Conservation (phyloP, 2,113 vertebrate genomes). For the Ctenomys sociabilis region DNA sequence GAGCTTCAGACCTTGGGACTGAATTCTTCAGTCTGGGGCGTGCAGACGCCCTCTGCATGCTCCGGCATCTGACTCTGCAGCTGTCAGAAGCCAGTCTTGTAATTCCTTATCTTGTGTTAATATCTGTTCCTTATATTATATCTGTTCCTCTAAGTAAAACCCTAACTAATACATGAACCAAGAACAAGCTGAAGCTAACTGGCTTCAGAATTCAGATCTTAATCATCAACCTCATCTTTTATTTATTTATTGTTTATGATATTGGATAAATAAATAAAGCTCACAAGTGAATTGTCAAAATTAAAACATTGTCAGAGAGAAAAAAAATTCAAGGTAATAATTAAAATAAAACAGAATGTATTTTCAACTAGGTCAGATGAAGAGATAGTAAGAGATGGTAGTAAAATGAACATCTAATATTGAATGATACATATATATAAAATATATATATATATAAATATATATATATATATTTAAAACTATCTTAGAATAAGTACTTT, state of each 20-base stretch:
- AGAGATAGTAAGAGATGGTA: background rate
- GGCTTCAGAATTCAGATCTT: conserved; percentile 53
- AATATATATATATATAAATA: background rate
- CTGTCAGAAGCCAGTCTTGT: too few relatives aligned
- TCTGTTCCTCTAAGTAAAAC: too few relatives aligned
- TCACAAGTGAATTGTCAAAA: background rate
- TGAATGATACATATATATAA: background rate
- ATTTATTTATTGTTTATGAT: conserved; percentile 1
- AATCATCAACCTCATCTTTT: conserved; percentile 43
- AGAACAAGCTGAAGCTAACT: background rate
- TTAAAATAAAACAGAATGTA: background rate
- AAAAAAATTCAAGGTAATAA: background rate
- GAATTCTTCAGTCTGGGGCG: too few relatives aligned
- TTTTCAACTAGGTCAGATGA: background rate
- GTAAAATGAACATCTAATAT: background rate
- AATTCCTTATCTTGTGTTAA: too few relatives aligned
- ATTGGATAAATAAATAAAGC: conserved; percentile 23
- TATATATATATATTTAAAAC: background rate
- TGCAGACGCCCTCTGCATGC: too few relatives aligned
- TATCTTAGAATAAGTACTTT: background rate
- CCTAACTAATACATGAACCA: too few relatives aligned
- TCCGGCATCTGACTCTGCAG: too few relatives aligned
- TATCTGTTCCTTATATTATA: too few relatives aligned
- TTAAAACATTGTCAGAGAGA: background rate
- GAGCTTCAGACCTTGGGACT: too few relatives aligned